These are phyloP conservation scores for Aphidius ervi DNA, from an alignment of 1,140 invertebrate genomes.

Conservation along the genomic window DNA sequence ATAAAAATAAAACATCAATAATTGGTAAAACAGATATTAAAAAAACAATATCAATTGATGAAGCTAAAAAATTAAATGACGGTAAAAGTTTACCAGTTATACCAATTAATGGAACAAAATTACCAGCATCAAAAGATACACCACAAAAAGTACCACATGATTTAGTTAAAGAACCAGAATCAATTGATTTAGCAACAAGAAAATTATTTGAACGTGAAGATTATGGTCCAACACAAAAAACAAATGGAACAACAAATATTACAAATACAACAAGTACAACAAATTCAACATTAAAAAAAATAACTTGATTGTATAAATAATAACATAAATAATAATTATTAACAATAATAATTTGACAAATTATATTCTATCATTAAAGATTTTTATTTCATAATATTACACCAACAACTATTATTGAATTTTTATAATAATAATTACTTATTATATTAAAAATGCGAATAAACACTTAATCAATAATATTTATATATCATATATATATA, in stretches of 20 bases:
- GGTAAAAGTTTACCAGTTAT: no score
- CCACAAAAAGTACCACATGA: no score
- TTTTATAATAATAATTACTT: constrained; percentile 51
- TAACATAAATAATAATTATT: neutral
- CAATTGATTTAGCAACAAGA: no score
- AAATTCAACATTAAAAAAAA: neutral
- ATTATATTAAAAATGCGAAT: constrained; percentile 51
- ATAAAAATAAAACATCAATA: no score
- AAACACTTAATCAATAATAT: constrained; percentile 49
- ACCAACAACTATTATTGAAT: constrained; percentile 54
- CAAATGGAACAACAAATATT: neutral
- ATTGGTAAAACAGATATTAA: no score
- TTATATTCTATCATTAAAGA: constrained; percentile 45
- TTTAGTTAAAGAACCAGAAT: no score
- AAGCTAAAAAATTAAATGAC: no score
- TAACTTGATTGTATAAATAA: neutral
- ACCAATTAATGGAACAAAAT: no score
- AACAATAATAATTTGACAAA: neutral
- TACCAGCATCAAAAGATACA: no score
- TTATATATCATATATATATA: constrained; percentile 30
- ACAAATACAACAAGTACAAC: neutral
- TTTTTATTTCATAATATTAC: constrained; percentile 53
- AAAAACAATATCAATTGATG: no score
- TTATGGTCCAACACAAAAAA: neutral
- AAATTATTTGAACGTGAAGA: neutral